A percentile compares a stretch with the other conserved stretches of the same genome.
Evolutionary conservation across 1,140 invertebrate species (phyloP).

Genomic region (Papilio xuthus): DNA sequence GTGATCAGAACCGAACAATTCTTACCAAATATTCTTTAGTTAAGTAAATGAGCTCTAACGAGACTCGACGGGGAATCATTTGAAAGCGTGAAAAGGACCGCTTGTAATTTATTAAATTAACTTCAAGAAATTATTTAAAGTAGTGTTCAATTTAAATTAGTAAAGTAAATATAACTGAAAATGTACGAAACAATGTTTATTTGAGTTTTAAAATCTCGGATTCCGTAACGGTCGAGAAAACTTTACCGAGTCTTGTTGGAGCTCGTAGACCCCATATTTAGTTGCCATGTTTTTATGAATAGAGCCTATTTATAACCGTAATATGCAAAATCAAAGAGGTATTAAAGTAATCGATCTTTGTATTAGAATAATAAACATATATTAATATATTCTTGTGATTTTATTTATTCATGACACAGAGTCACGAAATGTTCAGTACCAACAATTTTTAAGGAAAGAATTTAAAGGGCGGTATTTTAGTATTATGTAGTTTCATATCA

Average conservation of each 20-base stretch:
- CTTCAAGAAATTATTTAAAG: too few relatives aligned
- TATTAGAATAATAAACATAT: constrained; percentile 54
- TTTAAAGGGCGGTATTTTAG: too few relatives aligned
- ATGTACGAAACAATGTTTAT: neutral
- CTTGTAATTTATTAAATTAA: neutral
- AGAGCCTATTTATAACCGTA: constrained; percentile 45
- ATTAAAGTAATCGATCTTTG: constrained; percentile 46
- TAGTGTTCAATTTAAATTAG: too few relatives aligned
- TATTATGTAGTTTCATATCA: too few relatives aligned
- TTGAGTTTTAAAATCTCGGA: neutral
- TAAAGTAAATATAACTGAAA: neutral
- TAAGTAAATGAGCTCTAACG: constrained; percentile 43
- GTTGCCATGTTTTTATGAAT: constrained; percentile 44
- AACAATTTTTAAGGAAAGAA: too few relatives aligned
- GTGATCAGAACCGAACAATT: constrained; percentile 40
- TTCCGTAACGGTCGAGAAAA: neutral
- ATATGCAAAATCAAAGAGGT: constrained; percentile 46
- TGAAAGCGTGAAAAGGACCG: neutral
- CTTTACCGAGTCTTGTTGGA: constrained; percentile 27
- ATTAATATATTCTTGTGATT: constrained; percentile 41
- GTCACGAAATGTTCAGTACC: too few relatives aligned
- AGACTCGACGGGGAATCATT: neutral
- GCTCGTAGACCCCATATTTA: constrained; percentile 40
- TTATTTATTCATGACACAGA: neutral
- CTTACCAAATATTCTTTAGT: constrained; percentile 47